A percentile compares a stretch with the other conserved stretches of the same genome.
Evolutionary conservation across 2,888 invertebrate genomes (phyloP).

Genomic region (Rhaphigaster nebulosa): DNA sequence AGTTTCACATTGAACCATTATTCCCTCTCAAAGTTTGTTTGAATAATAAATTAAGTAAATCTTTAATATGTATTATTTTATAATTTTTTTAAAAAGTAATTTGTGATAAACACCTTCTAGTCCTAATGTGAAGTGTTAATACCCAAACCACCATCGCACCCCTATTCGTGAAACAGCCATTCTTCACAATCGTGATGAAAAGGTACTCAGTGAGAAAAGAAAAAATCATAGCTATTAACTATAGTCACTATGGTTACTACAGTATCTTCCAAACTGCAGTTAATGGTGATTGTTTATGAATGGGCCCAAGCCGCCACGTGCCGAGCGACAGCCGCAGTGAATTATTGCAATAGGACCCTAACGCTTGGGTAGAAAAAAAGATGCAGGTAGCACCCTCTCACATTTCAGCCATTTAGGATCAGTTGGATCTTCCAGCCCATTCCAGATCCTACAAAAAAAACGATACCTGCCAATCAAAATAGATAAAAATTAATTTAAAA

Average conservation of each 20-base stretch:
- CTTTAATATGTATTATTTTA: too few species aligned
- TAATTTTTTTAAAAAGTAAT: too few species aligned
- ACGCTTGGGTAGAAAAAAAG: background rate
- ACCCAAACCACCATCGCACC: background rate
- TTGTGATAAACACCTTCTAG: background rate
- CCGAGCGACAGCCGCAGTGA: background rate
- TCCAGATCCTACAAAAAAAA: background rate
- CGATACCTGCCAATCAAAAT: background rate
- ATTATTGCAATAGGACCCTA: background rate
- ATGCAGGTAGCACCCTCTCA: background rate
- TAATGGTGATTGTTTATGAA: slow-evolving; percentile 3
- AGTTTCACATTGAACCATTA: too few species aligned
- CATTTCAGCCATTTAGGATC: slow-evolving; percentile 12
- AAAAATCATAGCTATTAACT: background rate
- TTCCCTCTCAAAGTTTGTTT: too few species aligned
- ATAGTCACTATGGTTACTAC: background rate
- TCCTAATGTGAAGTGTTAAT: background rate
- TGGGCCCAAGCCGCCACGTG: background rate
- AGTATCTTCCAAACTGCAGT: background rate
- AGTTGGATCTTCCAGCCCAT: background rate
- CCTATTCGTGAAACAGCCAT: background rate
- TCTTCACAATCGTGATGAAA: background rate
- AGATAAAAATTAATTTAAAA: background rate
- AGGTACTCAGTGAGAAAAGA: background rate
- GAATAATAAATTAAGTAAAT: too few species aligned